Evolutionary conservation across 64 coral and sea anemone genomes (phyloP).

Genomic region (Astreopora myriophthalma): DNA sequence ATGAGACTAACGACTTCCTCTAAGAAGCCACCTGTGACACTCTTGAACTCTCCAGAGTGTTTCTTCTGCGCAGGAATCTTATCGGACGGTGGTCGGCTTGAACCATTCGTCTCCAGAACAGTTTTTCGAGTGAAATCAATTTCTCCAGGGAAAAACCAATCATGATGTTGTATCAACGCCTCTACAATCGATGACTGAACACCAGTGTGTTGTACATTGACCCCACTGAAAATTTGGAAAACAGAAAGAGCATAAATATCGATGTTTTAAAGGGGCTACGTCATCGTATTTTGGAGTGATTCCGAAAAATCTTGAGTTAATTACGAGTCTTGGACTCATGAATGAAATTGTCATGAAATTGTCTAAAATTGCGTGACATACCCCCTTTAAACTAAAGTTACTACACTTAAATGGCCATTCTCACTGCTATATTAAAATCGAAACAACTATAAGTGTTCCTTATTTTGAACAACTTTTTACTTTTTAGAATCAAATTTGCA

Average conservation of each 20-base stretch:
- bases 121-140: constrained; percentile 63
- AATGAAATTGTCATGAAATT: too few relatives aligned
- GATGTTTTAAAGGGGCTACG: too few relatives aligned
- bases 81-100: background rate
- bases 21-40: constrained; percentile 75
- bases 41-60: constrained; percentile 40
- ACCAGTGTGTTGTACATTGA: constrained; percentile 89
- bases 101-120: constrained; percentile 18
- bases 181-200: constrained; percentile 92
- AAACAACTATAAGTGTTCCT: too few relatives aligned
- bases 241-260: background rate
- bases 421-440: too few relatives aligned
- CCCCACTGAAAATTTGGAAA: constrained; percentile 26
- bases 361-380: too few relatives aligned
- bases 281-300: too few relatives aligned
- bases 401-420: too few relatives aligned
- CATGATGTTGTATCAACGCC: constrained; percentile 86
- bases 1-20: constrained; percentile 87
- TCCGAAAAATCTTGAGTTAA: too few relatives aligned
- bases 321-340: too few relatives aligned
- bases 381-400: too few relatives aligned
- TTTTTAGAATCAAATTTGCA: too few relatives aligned
- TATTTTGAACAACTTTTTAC: too few relatives aligned
- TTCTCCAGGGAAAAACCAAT: constrained; percentile 92
- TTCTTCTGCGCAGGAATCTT: constrained; percentile 3